phyloP scores from a whole-genome alignment of 1,140 invertebrate genomes.

The Ostrea edulis region DNA sequence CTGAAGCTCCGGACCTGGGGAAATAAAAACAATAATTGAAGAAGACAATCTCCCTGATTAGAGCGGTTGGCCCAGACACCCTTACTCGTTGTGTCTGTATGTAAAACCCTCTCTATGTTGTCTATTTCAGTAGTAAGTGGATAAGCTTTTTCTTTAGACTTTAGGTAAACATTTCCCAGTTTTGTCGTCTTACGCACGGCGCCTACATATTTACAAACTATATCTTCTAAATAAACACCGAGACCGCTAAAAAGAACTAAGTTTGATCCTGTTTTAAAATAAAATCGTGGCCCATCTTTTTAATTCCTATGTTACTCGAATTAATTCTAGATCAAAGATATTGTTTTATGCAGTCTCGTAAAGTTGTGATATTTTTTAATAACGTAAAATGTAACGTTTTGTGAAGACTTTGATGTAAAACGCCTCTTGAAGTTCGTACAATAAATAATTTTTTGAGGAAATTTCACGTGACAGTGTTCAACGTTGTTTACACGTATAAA shows the following conservation, averaged over 20 bases:
- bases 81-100: neutral
- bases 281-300: conserved; percentile 26
- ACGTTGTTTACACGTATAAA: conserved; percentile 38
- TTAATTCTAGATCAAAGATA: conserved; percentile 17
- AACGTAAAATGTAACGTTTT: neutral
- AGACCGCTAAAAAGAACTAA: conserved; percentile 22
- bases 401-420: neutral
- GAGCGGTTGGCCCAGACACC: neutral
- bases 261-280: conserved; percentile 30
- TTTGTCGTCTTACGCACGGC: conserved; percentile 36
- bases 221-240: conserved; percentile 46
- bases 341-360: neutral
- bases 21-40: conserved; percentile 40
- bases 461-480: conserved; percentile 23
- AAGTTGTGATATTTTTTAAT: neutral
- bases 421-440: neutral
- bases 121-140: conserved; percentile 38
- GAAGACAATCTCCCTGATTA: conserved; percentile 20
- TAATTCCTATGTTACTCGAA: neutral
- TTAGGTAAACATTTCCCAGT: conserved; percentile 33
- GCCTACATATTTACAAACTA: conserved; percentile 33
- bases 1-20: neutral
- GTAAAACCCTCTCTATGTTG: conserved; percentile 32
- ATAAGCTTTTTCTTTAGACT: conserved; percentile 41
- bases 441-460: conserved; percentile 22